These are phyloP conservation scores for Yponomeuta sedellus DNA, from an alignment of 2,888 invertebrate genomes.

Conservation along the genomic window DNA sequence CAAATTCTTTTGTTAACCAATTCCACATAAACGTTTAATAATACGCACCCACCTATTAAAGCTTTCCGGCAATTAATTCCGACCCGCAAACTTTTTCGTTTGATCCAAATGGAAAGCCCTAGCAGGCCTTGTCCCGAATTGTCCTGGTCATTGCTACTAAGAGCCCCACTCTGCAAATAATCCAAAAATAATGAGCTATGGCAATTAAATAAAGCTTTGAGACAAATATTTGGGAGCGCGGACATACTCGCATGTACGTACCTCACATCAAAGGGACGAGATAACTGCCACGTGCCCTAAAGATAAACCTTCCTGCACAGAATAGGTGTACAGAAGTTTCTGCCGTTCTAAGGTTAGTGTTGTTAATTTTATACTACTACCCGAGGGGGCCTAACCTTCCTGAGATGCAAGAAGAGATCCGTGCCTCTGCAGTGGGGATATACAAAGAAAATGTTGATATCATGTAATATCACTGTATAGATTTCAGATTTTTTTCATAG, in stretches of 20 bases:
- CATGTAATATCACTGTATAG: no score
- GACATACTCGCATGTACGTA: conserved; percentile 25
- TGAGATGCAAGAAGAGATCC: no score
- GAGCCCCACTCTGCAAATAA: conserved; percentile 62
- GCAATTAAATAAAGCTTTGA: conserved; percentile 71
- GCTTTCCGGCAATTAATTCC: conserved; percentile 9
- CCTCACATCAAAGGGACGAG: conserved; percentile 57
- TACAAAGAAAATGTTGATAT: no score
- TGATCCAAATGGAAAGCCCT: conserved; percentile 14
- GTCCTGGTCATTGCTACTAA: conserved; percentile 47
- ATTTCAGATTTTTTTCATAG: no score
- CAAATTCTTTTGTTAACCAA: no score
- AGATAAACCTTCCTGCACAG: conserved; percentile 30
- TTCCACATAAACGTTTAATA: neutral
- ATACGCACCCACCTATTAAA: neutral
- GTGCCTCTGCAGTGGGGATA: no score
- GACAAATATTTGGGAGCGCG: conserved; percentile 48
- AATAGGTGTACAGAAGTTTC: no score
- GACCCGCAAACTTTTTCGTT: conserved; percentile 9
- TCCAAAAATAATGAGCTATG: conserved; percentile 71
- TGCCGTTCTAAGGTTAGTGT: no score
- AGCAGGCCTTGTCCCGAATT: conserved; percentile 31
- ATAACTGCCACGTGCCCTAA: conserved; percentile 41
- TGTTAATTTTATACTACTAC: no score
- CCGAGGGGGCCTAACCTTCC: no score